phyloP scores from a whole-genome alignment of 2,797 vertebrate species.

The Phataginus tricuspis region DNA sequence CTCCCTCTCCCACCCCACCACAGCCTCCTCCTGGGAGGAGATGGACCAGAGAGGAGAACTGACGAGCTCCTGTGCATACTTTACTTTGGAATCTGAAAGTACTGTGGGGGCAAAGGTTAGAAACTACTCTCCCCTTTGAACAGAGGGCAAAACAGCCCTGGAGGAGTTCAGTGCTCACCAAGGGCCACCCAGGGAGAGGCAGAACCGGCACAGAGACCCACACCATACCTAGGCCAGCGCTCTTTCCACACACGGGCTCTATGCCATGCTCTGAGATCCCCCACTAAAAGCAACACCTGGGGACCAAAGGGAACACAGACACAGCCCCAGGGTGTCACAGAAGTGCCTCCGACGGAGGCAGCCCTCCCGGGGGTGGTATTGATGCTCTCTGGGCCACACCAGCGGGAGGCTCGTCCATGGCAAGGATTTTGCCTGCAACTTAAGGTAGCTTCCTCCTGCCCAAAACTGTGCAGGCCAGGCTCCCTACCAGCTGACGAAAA shows the following conservation, averaged over 20 bases:
- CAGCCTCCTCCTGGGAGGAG: not conserved
- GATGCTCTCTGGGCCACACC: rapidly evolving
- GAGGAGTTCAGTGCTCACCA: not conserved
- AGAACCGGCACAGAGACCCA: not conserved
- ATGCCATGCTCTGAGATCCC: not conserved
- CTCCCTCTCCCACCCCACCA: rapidly evolving
- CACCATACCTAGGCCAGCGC: too few relatives aligned
- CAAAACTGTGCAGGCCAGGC: rapidly evolving
- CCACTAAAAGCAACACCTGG: not conserved
- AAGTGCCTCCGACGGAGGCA: not conserved
- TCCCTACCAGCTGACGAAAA: not conserved
- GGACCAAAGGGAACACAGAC: not conserved
- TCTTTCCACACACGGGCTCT: not conserved
- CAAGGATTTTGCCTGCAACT: not conserved
- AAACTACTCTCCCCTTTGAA: not conserved
- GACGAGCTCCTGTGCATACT: rapidly evolving
- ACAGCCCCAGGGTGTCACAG: not conserved
- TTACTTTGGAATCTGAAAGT: not conserved
- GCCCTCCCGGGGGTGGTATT: not conserved
- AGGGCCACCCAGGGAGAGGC: not conserved
- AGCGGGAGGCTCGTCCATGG: rapidly evolving
- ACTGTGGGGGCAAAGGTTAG: not conserved
- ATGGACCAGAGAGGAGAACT: not conserved
- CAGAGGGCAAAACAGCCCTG: not conserved
- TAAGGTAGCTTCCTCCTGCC: not conserved